Evolutionary conservation across 2,888 invertebrate species (phyloP).

Genomic region (Trissoscelio sp.): DNA sequence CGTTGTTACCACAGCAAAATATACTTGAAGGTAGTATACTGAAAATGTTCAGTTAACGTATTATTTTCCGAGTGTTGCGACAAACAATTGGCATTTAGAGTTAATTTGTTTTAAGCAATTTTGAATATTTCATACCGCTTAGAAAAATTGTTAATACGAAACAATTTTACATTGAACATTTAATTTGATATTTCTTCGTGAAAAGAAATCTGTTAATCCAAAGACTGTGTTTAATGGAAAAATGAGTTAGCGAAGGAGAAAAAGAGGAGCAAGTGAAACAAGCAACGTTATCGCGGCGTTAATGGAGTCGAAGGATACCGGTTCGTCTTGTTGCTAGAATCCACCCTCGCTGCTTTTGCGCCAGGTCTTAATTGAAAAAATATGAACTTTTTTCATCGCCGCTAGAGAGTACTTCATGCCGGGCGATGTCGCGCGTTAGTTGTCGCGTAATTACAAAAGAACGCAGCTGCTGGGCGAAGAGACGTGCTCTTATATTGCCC

Average conservation of each 20-base stretch:
- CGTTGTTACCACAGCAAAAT: too few species aligned
- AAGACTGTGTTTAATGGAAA: conserved; percentile 61
- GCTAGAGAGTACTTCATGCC: conserved; percentile 78
- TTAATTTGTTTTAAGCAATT: too few species aligned
- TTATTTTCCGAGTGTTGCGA: too few species aligned
- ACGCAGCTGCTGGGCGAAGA: conserved; percentile 69
- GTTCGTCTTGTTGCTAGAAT: conserved; percentile 68
- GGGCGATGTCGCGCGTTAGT: conserved; percentile 70
- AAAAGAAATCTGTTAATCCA: conserved; percentile 60
- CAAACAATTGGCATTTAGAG: too few species aligned
- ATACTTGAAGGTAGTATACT: too few species aligned
- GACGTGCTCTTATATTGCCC: conserved; percentile 67
- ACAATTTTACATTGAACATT: conserved; percentile 29
- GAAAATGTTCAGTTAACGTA: too few species aligned
- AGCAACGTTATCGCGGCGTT: conserved; percentile 72
- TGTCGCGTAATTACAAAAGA: conserved; percentile 73
- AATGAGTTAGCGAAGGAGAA: conserved; percentile 52
- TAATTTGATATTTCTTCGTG: conserved; percentile 8
- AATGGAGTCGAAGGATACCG: conserved; percentile 78
- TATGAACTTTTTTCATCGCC: conserved; percentile 81
- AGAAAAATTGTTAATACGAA: too few species aligned
- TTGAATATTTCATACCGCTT: too few species aligned
- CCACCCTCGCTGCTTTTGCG: conserved; percentile 73
- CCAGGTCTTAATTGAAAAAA: conserved; percentile 82
- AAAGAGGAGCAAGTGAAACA: conserved; percentile 63